Percentiles rank a stretch among this genome's conserved stretches.
phyloP scores from a whole-genome alignment of 92 coral and sea anemone genomes.

The Muricea muricata region DNA sequence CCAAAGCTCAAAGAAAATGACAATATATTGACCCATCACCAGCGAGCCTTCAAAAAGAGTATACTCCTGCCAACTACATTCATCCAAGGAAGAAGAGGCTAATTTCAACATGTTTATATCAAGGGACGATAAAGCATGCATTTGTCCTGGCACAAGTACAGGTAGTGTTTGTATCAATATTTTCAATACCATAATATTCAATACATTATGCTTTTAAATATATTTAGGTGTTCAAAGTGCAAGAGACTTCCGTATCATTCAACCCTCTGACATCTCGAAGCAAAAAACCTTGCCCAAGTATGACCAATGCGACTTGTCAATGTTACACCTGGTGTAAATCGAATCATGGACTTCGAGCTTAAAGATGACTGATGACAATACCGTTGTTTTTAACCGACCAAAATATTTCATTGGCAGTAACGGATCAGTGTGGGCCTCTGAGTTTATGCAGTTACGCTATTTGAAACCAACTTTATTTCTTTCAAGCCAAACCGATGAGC shows the following conservation, averaged over 20 bases:
- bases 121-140: constrained; percentile 44
- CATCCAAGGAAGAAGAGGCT: constrained; percentile 10
- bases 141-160: constrained; percentile 50
- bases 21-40: constrained; percentile 28
- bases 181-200: neutral
- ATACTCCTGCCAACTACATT: constrained; percentile 31
- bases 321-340: constrained; percentile 41
- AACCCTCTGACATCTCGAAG: constrained; percentile 26
- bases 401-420: constrained; percentile 35
- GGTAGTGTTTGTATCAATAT: constrained; percentile 23
- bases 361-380: constrained; percentile 4
- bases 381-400: constrained; percentile 37
- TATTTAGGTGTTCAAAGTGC: constrained; percentile 43
- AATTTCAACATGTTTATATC: constrained; percentile 32
- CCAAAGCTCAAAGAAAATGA: constrained; percentile 41
- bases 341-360: constrained; percentile 16
- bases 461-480: constrained; percentile 5
- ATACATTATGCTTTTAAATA: neutral
- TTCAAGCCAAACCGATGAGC: neutral
- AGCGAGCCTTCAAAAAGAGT: constrained; percentile 36
- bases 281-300: constrained; percentile 33
- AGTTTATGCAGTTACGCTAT: constrained; percentile 26
- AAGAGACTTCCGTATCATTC: constrained; percentile 6
- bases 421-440: constrained; percentile 57
- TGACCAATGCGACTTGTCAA: constrained; percentile 33